Evolutionary conservation across 2,113 vertebrate species (phyloP), one percentile per base, ranked within the genome.

Genomic region (Dasyprocta punctata): DNA sequence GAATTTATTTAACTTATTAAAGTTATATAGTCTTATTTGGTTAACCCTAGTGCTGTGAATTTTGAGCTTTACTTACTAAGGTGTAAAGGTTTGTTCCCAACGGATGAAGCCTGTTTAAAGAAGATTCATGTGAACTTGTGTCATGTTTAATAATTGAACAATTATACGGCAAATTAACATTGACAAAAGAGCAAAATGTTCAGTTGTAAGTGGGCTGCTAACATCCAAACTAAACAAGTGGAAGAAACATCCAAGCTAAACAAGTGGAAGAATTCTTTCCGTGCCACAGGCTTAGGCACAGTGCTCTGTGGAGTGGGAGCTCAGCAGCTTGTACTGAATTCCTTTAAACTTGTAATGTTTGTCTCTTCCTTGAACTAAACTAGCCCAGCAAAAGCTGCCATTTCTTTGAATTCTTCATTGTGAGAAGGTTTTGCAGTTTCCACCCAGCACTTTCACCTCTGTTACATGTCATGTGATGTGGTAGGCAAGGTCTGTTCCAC

Each of bases 271-370:
- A 49, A 60, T 54, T 54, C 41, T 65, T 28, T 26, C 36, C 4
- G 4, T 4, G 3, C 14, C 41, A 47, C 2, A 0, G 41, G 5
- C 19, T 63, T 38, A 0, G 2, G 36, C 38, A 5, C 1, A 10
- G 20, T 26, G 47, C 44, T 69, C 5, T 20, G 63, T n/a, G 49
- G 24, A 33, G 14, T 0, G 28, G 5, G 5, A 58, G 22, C 10
- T 26, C 28, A 2, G 13, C 3, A 44, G 12, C 47, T 19, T 54
- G 7, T 24, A 22, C 4, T 30, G 9, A 8, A 17, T 2, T 38
- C 61, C 71, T 87, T 65, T 63, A n/a, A 41, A 73, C 77, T 33
- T 77, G 58, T 0, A 58, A 54, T 0, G 6, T 47, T 77, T 3
- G 19, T 12, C 84, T 86, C 56, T 54, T 26, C 44, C 47, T 16